phyloP scores from a whole-genome alignment of 2,797 vertebrate genomes.

The Melanotaenia nigrans region DNA sequence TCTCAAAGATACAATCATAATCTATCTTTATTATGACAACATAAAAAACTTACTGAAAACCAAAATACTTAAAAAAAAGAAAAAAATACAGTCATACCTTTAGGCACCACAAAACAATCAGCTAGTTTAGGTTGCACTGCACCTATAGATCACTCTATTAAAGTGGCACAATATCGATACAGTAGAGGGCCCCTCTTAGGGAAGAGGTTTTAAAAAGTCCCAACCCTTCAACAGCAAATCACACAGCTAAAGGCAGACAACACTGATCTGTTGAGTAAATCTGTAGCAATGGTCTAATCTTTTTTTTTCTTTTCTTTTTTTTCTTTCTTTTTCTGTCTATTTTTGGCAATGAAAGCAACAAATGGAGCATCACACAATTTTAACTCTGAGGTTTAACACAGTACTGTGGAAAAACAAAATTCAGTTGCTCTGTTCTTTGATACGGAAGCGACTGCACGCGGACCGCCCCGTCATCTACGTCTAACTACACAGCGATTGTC shows the following conservation, averaged over 20 bases:
- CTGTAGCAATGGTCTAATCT: conserved; percentile 29
- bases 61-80: conserved; percentile 36
- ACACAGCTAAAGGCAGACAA: conserved; percentile 61
- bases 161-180: conserved; percentile 79
- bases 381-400: conserved; percentile 37
- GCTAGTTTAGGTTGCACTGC: conserved; percentile 74
- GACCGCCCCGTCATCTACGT: conserved; percentile 21
- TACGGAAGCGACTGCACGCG: conserved; percentile 23
- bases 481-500: conserved; percentile 56
- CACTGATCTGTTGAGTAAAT: conserved; percentile 45
- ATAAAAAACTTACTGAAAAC: conserved; percentile 51
- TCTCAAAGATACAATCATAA: conserved; percentile 66
- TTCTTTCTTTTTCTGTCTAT: background rate
- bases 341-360: conserved; percentile 40
- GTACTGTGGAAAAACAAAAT: conserved; percentile 20
- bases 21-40: conserved; percentile 59
- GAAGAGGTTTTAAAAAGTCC: conserved; percentile 53
- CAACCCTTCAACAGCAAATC: conserved; percentile 50
- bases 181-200: conserved; percentile 63
- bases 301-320: conserved; percentile 15
- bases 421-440: conserved; percentile 47
- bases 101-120: conserved; percentile 77
- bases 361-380: conserved; percentile 26
- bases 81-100: conserved; percentile 61
- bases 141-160: conserved; percentile 73